Percentiles rank a stretch among this genome's conserved stretches.
These are phyloP conservation scores for Palloptera scutellata DNA, from an alignment of 2,888 invertebrate genomes.

Conservation along the genomic window DNA sequence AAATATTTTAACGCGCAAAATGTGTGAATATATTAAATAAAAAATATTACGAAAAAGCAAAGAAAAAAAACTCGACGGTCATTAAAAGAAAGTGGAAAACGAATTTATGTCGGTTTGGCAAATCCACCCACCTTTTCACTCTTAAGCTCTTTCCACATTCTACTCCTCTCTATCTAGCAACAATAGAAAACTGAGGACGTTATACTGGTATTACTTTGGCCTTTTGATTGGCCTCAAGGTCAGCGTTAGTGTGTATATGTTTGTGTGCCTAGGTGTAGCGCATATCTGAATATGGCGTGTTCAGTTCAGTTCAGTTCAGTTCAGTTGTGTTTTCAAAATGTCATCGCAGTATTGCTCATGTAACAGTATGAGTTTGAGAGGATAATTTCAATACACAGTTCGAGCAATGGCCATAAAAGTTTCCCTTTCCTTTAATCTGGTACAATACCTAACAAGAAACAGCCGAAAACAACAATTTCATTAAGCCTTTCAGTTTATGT, in stretches of 20 bases:
- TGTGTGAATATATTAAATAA: background rate
- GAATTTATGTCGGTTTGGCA: too few relatives aligned
- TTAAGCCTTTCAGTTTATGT: constrained; percentile 6
- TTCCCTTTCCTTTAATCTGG: too few relatives aligned
- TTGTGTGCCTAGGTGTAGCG: background rate
- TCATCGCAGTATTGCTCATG: constrained; percentile 35
- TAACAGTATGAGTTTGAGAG: background rate
- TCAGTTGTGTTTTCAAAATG: constrained; percentile 30
- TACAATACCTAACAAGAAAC: too few relatives aligned
- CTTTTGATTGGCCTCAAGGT: constrained; percentile 26
- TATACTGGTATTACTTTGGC: constrained; percentile 22
- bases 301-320: background rate
- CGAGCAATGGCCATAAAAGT: too few relatives aligned
- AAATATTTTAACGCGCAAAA: background rate
- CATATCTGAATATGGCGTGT: constrained; percentile 20
- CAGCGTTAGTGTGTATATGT: background rate
- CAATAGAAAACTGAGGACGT: background rate
- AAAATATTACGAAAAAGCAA: background rate
- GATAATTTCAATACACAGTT: too few relatives aligned
- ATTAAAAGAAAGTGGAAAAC: too few relatives aligned
- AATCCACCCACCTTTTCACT: too few relatives aligned
- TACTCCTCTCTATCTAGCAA: too few relatives aligned
- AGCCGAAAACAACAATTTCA: background rate
- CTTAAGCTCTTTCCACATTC: too few relatives aligned
- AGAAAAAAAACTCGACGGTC: background rate